phyloP scores from a whole-genome alignment of 2,888 invertebrate genomes.

The Meliscaeva auricollis region DNA sequence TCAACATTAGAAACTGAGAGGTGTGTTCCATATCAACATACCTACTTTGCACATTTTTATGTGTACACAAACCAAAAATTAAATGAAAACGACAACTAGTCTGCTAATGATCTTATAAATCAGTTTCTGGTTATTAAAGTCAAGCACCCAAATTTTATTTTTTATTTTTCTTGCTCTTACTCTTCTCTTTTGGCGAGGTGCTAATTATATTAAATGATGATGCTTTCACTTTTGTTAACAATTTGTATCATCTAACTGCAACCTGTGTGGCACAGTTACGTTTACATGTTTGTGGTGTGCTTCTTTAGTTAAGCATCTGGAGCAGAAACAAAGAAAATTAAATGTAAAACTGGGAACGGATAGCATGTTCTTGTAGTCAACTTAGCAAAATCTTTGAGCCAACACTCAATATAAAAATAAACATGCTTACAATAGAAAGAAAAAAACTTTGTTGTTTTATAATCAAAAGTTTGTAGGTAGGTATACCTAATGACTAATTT shows the following conservation, averaged over 20 bases:
- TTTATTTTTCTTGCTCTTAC: background rate
- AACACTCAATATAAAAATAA: background rate
- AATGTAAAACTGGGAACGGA: background rate
- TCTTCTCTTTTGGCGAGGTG: constrained; percentile 30
- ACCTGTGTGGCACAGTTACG: background rate
- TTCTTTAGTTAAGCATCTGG: constrained; percentile 16
- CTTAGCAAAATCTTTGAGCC: too few relatives aligned
- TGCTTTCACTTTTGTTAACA: constrained; percentile 54
- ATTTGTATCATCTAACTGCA: constrained; percentile 30
- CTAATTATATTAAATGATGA: constrained; percentile 50
- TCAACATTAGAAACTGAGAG: background rate
- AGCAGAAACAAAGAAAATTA: constrained; percentile 17
- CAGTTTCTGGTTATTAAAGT: constrained; percentile 6
- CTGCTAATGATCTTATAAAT: background rate
- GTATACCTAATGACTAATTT: too few relatives aligned
- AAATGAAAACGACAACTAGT: background rate
- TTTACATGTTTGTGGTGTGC: background rate
- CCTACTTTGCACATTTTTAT: background rate
- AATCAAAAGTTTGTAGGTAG: too few relatives aligned
- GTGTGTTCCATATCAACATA: constrained; percentile 9
- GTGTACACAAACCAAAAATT: background rate
- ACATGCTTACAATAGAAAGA: background rate
- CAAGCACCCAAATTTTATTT: background rate
- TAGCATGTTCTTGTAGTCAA: background rate
- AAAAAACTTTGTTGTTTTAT: background rate